These are phyloP conservation scores for Lates calcarifer DNA, from an alignment of 2,113 vertebrate genomes.

Conservation along the genomic window DNA sequence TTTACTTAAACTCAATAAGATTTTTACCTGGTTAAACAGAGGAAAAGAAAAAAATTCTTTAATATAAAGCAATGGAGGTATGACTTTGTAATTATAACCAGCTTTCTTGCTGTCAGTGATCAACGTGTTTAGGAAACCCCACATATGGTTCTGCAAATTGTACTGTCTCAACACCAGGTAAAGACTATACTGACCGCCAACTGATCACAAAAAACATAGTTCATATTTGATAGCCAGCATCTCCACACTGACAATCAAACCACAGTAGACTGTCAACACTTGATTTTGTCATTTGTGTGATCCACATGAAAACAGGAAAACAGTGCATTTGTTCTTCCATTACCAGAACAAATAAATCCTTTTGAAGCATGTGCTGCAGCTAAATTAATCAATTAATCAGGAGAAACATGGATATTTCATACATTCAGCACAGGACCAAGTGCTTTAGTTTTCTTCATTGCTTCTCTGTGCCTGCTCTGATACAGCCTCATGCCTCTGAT, in stretches of 20 bases:
- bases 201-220: not conserved
- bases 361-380: not conserved
- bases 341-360: not conserved
- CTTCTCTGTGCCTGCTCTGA: not conserved
- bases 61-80: not conserved
- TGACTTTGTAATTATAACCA: not conserved
- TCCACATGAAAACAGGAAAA: not conserved
- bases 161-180: not conserved
- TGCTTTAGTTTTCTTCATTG: not conserved
- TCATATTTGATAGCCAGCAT: not conserved
- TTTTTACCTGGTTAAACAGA: not conserved
- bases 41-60: not conserved
- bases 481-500: not conserved
- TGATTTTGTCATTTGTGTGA: conserved; percentile 19
- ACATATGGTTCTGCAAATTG: not conserved
- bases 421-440: not conserved
- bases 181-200: not conserved
- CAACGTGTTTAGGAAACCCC: conserved; percentile 8
- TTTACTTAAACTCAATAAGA: not conserved
- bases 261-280: not conserved
- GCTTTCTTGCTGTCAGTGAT: not conserved
- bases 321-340: conserved; percentile 8
- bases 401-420: conserved; percentile 12
- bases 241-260: conserved; percentile 10
- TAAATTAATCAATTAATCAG: not conserved